Conservation (phyloP, 2,888 invertebrate species). For the Conchocele bisecta region DNA sequence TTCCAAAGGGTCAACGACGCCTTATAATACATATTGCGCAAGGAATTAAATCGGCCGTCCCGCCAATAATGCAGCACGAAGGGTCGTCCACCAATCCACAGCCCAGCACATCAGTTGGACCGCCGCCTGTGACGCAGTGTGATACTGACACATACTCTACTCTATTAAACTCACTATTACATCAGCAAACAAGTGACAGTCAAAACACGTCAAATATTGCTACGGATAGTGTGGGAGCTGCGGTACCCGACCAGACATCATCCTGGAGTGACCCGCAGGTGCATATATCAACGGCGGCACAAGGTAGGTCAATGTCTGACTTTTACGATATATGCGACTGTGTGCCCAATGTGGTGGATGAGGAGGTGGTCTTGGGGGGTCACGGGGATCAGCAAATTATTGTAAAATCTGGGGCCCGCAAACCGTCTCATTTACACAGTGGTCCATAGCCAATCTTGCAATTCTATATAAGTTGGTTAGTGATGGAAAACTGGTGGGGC, state of each 20-base stretch:
- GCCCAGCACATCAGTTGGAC: too few relatives aligned
- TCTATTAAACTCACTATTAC: too few relatives aligned
- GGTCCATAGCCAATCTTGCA: constrained; percentile 29
- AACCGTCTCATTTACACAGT: constrained; percentile 26
- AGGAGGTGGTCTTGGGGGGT: background rate
- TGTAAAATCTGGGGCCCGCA: constrained; percentile 22
- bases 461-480: constrained; percentile 29
- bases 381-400: constrained; percentile 6
- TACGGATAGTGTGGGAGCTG: too few relatives aligned
- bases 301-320: constrained; percentile 7
- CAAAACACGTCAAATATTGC: too few relatives aligned
- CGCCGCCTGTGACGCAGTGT: too few relatives aligned
- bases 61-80: too few relatives aligned
- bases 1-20: too few relatives aligned
- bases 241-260: background rate
- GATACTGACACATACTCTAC: too few relatives aligned
- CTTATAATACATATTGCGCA: too few relatives aligned
- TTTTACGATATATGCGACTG: constrained; percentile 3
- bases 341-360: background rate
- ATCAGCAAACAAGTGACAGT: too few relatives aligned
- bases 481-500: background rate
- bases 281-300: background rate
- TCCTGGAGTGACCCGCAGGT: constrained; percentile 7
- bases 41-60: too few relatives aligned
- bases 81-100: too few relatives aligned